Percentiles rank a stretch among this genome's conserved stretches.
phyloP scores from a whole-genome alignment of 2,113 vertebrate genomes.

The Tretioscincus oriximinensis region DNA sequence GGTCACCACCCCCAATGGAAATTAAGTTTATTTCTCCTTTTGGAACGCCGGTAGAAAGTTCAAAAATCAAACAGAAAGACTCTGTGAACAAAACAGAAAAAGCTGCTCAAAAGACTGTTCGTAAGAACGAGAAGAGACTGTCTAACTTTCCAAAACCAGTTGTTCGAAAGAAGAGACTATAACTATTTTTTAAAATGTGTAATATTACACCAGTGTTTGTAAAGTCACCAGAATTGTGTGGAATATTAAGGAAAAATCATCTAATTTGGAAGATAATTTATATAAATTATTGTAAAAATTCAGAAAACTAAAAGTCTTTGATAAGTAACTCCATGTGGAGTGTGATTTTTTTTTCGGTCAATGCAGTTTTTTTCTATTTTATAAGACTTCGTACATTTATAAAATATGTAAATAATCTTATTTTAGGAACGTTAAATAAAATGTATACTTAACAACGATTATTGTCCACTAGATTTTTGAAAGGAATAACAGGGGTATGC shows the following conservation, averaged over 20 bases:
- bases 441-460: constrained; percentile 74
- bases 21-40: constrained; percentile 87
- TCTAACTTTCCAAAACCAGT: constrained; percentile 88
- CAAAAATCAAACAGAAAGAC: constrained; percentile 65
- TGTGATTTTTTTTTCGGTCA: constrained; percentile 73
- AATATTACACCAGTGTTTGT: constrained; percentile 72
- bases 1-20: constrained; percentile 76
- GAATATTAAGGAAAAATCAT: constrained; percentile 65
- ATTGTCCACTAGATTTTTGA: constrained; percentile 76
- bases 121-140: constrained; percentile 77
- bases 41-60: constrained; percentile 72
- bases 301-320: constrained; percentile 75
- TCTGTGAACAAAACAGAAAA: constrained; percentile 54
- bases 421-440: constrained; percentile 94
- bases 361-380: constrained; percentile 83
- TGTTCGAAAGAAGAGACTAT: constrained; percentile 88
- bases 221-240: constrained; percentile 73
- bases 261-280: constrained; percentile 85
- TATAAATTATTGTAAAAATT: constrained; percentile 87
- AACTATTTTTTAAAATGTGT: constrained; percentile 76
- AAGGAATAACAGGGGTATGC: constrained; percentile 45
- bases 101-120: constrained; percentile 72
- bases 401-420: constrained; percentile 86
- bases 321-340: constrained; percentile 76
- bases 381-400: constrained; percentile 84